phyloP scores from a whole-genome alignment of 2,113 vertebrate species.

The Diphyllodes magnificus region DNA sequence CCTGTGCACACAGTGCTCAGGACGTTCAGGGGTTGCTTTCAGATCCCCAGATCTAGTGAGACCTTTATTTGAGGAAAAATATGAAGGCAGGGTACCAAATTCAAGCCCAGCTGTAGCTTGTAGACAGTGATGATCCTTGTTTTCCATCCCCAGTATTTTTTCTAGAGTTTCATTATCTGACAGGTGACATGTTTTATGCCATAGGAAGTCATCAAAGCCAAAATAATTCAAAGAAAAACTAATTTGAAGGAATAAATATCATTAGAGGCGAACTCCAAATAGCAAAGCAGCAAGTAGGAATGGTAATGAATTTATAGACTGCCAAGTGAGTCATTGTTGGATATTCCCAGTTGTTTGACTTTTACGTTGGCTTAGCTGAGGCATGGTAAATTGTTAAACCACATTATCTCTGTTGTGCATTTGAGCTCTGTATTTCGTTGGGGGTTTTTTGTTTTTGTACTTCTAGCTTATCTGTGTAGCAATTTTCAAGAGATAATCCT shows the following conservation, averaged over 20 bases:
- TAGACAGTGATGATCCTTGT: not conserved
- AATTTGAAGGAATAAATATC: not conserved
- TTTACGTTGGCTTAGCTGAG: not conserved
- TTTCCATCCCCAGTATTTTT: not conserved
- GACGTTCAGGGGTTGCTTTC: not conserved
- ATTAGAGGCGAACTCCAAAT: not conserved
- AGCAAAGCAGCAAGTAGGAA: not conserved
- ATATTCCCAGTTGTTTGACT: not conserved
- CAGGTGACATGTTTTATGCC: not conserved
- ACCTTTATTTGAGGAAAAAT: not conserved
- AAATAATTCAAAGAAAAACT: not conserved
- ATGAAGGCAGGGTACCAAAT: not conserved
- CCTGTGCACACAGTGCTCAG: not conserved
- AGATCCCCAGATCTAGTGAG: not conserved
- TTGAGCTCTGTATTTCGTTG: not conserved
- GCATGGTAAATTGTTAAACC: not conserved
- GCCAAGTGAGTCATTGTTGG: not conserved
- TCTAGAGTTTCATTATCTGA: not conserved
- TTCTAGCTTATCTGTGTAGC: not conserved
- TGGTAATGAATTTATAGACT: not conserved
- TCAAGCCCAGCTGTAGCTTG: not conserved
- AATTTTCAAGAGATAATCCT: not conserved
- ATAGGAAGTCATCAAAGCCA: not conserved
- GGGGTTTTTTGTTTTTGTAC: not conserved
- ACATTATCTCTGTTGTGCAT: not conserved